A percentile compares a stretch with the other conserved stretches of the same genome.
Conservation (phyloP, 2,797 vertebrate species). For the Xenentodon cancila region DNA sequence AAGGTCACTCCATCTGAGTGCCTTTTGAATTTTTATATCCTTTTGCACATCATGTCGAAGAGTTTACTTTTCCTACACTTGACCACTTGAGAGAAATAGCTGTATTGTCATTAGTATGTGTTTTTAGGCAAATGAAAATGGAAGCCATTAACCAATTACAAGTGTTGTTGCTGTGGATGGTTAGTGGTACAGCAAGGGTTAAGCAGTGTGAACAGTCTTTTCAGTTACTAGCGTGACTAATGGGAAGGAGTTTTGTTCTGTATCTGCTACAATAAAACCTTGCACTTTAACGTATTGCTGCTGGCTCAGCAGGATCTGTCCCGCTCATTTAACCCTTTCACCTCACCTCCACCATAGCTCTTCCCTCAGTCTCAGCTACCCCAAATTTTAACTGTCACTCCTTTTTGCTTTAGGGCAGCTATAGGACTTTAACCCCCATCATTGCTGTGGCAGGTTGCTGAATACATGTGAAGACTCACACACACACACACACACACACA, state of each 20-base stretch:
- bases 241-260: slow-evolving; percentile 83
- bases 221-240: slow-evolving; percentile 83
- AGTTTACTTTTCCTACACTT: background rate
- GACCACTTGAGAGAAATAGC: slow-evolving; percentile 10
- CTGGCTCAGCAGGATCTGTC: slow-evolving; percentile 84
- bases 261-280: slow-evolving; percentile 85
- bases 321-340: slow-evolving; percentile 81
- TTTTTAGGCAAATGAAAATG: slow-evolving; percentile 21
- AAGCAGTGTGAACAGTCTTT: slow-evolving; percentile 71
- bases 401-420: slow-evolving; percentile 54
- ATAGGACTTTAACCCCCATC: slow-evolving; percentile 53
- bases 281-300: slow-evolving; percentile 83
- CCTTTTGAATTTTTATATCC: slow-evolving; percentile 40
- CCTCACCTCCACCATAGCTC: slow-evolving; percentile 67
- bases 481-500: background rate
- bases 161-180: slow-evolving; percentile 33
- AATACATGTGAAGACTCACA: background rate
- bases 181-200: slow-evolving; percentile 71
- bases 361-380: slow-evolving; percentile 43
- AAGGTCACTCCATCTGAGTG: slow-evolving; percentile 44
- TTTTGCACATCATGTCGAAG: slow-evolving; percentile 16
- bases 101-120: slow-evolving; percentile 5
- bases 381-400: slow-evolving; percentile 33
- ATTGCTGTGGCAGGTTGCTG: slow-evolving; percentile 28
- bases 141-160: slow-evolving; percentile 19